Conservation (phyloP, 1,140 invertebrate species). For the Venturia canescens region DNA sequence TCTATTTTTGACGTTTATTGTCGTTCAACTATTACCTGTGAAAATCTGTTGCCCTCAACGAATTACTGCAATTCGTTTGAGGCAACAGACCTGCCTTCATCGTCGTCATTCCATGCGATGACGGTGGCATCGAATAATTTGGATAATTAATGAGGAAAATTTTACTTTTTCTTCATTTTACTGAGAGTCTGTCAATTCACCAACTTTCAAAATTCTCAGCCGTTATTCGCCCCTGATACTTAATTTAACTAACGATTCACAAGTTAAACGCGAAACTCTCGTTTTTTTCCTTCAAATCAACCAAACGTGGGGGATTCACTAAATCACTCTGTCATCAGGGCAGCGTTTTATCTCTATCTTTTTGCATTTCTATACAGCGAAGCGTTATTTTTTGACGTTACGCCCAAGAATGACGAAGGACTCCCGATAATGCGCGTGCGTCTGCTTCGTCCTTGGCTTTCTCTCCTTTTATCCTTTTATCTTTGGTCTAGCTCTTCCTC, state of each 20-base stretch:
- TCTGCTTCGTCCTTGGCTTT: conserved; percentile 1
- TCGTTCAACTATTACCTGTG: neutral
- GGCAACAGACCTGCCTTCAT: no score
- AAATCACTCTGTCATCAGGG: conserved; percentile 3
- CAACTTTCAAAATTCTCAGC: no score
- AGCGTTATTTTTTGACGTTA: conserved; percentile 32
- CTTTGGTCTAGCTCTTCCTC: neutral
- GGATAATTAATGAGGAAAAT: no score
- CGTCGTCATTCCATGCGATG: no score
- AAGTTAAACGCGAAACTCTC: neutral
- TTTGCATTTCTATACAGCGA: conserved; percentile 30
- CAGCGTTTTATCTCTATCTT: neutral
- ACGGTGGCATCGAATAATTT: no score
- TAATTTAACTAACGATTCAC: neutral
- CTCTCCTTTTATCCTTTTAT: neutral
- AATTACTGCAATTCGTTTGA: no score
- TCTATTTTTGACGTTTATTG: neutral
- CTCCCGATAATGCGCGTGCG: conserved; percentile 49
- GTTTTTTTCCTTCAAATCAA: neutral
- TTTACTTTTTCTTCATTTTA: no score
- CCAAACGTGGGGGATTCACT: neutral
- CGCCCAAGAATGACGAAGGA: conserved; percentile 51
- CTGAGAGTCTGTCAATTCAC: no score
- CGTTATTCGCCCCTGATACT: no score
- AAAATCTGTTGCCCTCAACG: no score